These are phyloP conservation scores for Spea multiplicata DNA, from an alignment of 2,113 vertebrate species.

Conservation along the genomic window DNA sequence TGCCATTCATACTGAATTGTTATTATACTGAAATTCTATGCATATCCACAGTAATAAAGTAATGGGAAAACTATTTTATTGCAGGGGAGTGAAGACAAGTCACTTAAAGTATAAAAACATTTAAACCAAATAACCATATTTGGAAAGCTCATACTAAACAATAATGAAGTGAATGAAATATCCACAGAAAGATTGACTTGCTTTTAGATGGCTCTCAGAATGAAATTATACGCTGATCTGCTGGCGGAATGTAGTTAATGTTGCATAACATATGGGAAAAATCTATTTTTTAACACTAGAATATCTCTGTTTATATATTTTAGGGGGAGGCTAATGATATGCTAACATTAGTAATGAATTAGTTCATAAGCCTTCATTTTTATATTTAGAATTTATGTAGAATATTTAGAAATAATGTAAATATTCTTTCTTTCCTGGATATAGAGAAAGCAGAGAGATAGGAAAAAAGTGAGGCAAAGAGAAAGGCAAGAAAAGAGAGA, in stretches of 20 bases:
- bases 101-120: constrained; percentile 17
- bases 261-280: constrained; percentile 55
- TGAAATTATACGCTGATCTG: constrained; percentile 59
- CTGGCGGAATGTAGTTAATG: constrained; percentile 50
- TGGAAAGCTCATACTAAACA: constrained; percentile 50
- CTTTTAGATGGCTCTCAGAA: constrained; percentile 55
- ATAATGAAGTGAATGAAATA: constrained; percentile 53
- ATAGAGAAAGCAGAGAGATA: too few species aligned
- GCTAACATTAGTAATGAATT: constrained; percentile 28
- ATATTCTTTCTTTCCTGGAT: too few species aligned
- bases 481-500: too few species aligned
- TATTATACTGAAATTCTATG: constrained; percentile 26
- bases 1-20: constrained; percentile 26
- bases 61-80: constrained; percentile 27
- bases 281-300: constrained; percentile 54
- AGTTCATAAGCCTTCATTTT: constrained; percentile 12
- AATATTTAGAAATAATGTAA: too few species aligned
- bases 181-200: constrained; percentile 56
- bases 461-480: too few species aligned
- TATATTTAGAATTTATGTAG: constrained; percentile 12
- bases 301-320: constrained; percentile 57
- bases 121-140: constrained; percentile 37
- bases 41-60: constrained; percentile 34
- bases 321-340: constrained; percentile 19
- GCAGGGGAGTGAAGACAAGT: constrained; percentile 11